Conservation (phyloP, 2,797 vertebrate species). For the Bufotes viridis region DNA sequence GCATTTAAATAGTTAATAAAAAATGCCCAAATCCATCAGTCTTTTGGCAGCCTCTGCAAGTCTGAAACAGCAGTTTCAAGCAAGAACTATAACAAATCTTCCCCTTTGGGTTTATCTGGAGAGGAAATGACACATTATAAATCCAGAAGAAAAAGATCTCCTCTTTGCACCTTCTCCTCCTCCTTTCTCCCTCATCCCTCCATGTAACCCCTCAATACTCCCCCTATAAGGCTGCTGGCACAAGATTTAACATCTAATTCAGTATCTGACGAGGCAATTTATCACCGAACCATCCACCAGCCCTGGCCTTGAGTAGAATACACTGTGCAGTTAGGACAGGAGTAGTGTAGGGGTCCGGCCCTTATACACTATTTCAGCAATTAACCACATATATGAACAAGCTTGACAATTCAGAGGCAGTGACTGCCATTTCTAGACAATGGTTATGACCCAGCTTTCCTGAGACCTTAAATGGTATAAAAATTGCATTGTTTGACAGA, state of each 20-base stretch:
- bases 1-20: constrained; percentile 57
- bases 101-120: constrained; percentile 62
- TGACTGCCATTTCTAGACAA: background rate
- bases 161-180: constrained; percentile 52
- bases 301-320: constrained; percentile 55
- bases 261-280: constrained; percentile 54
- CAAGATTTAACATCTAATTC: constrained; percentile 64
- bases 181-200: constrained; percentile 22
- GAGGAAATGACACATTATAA: constrained; percentile 62
- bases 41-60: constrained; percentile 60
- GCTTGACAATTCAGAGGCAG: background rate
- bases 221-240: constrained; percentile 51
- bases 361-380: background rate
- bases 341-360: background rate
- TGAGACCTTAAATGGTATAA: background rate
- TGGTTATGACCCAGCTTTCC: background rate
- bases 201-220: constrained; percentile 23
- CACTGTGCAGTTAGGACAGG: constrained; percentile 23
- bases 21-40: constrained; percentile 61
- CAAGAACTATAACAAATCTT: constrained; percentile 62
- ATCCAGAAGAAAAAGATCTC: constrained; percentile 59
- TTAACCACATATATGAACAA: background rate
- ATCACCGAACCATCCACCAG: constrained; percentile 45
- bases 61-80: constrained; percentile 64
- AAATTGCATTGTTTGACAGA: background rate